These are phyloP conservation scores for Platorchestia sp. DNA, from an alignment of 1,140 invertebrate genomes.

Conservation along the genomic window DNA sequence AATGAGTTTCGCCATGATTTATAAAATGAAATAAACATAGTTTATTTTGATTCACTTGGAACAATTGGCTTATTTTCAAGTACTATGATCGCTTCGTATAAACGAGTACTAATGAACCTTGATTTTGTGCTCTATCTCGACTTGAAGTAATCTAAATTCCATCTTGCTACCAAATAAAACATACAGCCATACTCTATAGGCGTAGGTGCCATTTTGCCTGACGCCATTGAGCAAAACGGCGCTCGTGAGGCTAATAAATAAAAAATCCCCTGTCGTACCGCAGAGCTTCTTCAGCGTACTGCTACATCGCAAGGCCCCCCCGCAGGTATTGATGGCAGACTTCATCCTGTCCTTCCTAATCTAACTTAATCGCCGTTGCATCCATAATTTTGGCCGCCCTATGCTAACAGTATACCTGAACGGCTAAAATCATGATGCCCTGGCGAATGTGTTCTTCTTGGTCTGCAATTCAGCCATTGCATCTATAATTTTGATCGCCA, in stretches of 20 bases:
- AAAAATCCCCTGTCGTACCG: not conserved
- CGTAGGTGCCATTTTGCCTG: not conserved
- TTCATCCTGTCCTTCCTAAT: no score
- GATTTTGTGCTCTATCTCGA: not conserved
- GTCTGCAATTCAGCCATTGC: no score
- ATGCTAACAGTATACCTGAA: no score
- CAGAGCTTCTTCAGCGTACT: slow-evolving; percentile 16
- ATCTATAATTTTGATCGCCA: no score
- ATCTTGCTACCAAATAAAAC: no score
- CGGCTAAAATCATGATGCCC: no score
- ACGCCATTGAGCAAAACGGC: not conserved
- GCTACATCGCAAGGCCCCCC: slow-evolving; percentile 4
- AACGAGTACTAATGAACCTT: not conserved
- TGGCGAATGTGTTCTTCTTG: no score
- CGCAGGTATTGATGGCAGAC: not conserved
- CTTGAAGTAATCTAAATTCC: not conserved
- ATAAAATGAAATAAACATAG: not conserved
- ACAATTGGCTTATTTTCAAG: not conserved
- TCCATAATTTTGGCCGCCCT: not conserved
- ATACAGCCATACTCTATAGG: not conserved
- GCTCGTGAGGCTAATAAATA: no score
- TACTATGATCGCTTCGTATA: not conserved
- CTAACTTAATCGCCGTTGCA: no score
- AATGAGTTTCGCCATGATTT: no score
- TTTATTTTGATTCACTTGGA: not conserved